A percentile compares a stretch with the other conserved stretches of the same genome.
Evolutionary conservation across 2,888 invertebrate species (phyloP).

Genomic region (Kuschelorhynchus macadamiae): DNA sequence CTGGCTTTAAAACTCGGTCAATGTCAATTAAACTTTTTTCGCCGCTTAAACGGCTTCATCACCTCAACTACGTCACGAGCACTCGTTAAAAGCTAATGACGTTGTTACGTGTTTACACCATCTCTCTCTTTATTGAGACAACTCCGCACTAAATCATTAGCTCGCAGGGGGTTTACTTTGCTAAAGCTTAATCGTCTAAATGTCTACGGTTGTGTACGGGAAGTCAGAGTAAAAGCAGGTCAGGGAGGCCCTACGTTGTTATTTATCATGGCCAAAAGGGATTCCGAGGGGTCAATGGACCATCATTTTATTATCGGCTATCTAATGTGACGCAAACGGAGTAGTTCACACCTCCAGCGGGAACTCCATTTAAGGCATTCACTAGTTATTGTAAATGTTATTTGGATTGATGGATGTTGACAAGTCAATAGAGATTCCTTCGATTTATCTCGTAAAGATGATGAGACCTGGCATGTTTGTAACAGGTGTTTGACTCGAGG

Average conservation of each 20-base stretch:
- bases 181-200: conserved; percentile 28
- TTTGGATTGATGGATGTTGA: no score
- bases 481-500: no score
- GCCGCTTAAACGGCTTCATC: conserved; percentile 11
- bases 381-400: no score
- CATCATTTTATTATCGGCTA: conserved; percentile 17
- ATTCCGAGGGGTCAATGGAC: conserved; percentile 29
- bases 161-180: conserved; percentile 25
- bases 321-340: conserved; percentile 1
- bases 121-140: conserved; percentile 25
- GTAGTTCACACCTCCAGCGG: no score
- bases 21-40: conserved; percentile 23
- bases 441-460: no score
- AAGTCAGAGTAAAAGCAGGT: conserved; percentile 34
- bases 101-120: conserved; percentile 29
- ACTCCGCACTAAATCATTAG: conserved; percentile 22
- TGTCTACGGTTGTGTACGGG: conserved; percentile 23
- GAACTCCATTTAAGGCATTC: no score
- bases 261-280: conserved; percentile 32
- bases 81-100: conserved; percentile 33
- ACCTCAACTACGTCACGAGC: conserved; percentile 13
- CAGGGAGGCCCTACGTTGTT: conserved; percentile 39
- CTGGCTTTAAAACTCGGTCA: conserved; percentile 24
- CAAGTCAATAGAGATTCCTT: no score
- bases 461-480: no score